Base-by-base conservation (phyloP, 2,113 vertebrate species). In the Emydura subglobosa region DNA sequence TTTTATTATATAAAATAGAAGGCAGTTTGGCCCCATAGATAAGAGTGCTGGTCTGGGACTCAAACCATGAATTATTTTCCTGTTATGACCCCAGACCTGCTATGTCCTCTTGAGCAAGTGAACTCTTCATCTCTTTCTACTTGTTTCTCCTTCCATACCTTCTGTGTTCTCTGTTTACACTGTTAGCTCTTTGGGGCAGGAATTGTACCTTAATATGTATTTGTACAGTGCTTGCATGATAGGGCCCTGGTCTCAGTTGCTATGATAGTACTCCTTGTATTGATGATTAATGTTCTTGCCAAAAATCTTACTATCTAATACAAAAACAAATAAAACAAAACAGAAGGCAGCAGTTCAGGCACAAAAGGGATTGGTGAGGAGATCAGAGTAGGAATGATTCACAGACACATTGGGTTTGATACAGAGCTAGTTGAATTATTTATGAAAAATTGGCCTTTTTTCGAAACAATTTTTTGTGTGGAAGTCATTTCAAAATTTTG, bases 371-470 rank as follows among this genome's bases (percentile, higher is more conserved):
- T 34, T 72, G 59, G 50, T 76, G 72, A 82, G 80, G 44, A n/a
- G 44, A 27, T 57, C 29, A 13, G 34, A 42, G 22, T 21, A 39
- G 19, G n/a, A 24, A 6, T 4, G 17, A 0, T 0, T 49, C 10
- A 10, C n/a, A 87, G 83, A 53, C 79, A 31, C 51, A n/a, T 57
- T 10, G 79, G 89, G 47, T 42, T 78, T 90, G 0, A 42, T 29
- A 79, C 55, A 94, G 17, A 3, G 72, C 54, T 87, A 13, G 9
- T 95, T 82, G 88, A 78, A 25, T 72, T 91, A 29, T 79, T 79
- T 50, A 44, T 74, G 68, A 24, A 24, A 74, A 74, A 42, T 39
- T 25, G 65, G 34, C 44, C 16, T 50, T 34, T 87, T 89, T 76
- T 74, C 74, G 83, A 50, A 21, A 4, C 3, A 47, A 29, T 1